phyloP scores from a whole-genome alignment of 2,113 vertebrate species.

The Phoenicopterus ruber region DNA sequence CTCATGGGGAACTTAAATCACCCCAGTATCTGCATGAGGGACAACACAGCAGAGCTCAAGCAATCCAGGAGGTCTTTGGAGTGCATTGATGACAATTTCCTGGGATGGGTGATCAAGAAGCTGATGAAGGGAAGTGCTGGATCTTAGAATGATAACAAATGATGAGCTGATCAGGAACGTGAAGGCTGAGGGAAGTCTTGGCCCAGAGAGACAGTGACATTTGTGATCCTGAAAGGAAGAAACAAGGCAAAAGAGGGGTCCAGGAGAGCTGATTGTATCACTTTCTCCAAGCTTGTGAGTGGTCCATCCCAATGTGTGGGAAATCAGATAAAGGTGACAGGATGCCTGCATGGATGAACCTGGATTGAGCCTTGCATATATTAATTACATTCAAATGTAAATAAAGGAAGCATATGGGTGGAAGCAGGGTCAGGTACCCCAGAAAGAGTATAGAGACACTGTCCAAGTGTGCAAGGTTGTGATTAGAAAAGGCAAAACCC shows the following conservation, averaged over 20 bases:
- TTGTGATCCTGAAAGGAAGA: background rate
- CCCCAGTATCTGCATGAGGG: background rate
- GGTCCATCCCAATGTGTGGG: background rate
- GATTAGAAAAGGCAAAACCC: background rate
- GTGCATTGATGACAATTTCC: background rate
- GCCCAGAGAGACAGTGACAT: fast-evolving
- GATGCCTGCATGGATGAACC: background rate
- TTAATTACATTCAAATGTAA: background rate
- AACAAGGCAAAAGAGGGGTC: background rate
- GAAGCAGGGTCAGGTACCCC: background rate
- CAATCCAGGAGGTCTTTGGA: background rate
- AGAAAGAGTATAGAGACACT: background rate
- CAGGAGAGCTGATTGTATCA: background rate
- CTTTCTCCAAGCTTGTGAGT: background rate
- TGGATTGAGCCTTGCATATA: background rate
- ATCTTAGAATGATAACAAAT: background rate
- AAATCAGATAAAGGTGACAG: background rate
- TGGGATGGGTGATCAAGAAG: background rate
- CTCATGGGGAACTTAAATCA: background rate
- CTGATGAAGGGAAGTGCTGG: background rate
- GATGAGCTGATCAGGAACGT: background rate
- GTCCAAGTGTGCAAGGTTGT: background rate
- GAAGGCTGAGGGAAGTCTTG: background rate
- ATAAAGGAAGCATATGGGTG: background rate
- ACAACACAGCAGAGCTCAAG: background rate